Conservation (phyloP, 2,888 invertebrate genomes). For the Autographa gamma region DNA sequence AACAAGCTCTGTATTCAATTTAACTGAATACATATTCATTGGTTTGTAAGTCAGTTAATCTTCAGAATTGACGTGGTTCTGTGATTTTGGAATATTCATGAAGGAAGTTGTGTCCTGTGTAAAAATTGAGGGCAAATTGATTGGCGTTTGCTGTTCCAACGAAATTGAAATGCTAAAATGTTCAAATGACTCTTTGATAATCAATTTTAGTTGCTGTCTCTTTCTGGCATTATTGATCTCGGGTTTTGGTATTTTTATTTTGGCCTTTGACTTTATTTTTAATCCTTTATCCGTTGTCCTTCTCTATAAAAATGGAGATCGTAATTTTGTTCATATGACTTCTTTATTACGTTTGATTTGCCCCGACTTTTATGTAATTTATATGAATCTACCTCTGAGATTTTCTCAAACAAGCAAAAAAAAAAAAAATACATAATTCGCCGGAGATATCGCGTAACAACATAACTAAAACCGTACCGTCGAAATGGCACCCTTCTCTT, state of each 20-base stretch:
- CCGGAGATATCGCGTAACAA: no score
- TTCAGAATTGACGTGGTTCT: conserved; percentile 28
- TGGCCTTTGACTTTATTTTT: no score
- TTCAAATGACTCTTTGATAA: not conserved
- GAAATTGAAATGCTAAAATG: not conserved
- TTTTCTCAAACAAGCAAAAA: no score
- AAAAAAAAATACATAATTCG: no score
- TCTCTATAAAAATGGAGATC: no score
- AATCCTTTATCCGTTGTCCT: no score
- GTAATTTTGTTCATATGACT: no score
- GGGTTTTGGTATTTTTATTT: not conserved
- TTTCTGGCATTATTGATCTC: not conserved
- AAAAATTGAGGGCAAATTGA: conserved; percentile 19
- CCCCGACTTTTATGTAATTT: no score
- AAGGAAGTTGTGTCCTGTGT: conserved; percentile 15
- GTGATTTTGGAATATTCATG: conserved; percentile 36
- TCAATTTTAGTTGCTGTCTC: not conserved
- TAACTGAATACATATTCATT: conserved; percentile 43
- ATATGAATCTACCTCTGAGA: no score
- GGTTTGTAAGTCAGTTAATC: conserved; percentile 39
- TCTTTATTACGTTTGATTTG: no score
- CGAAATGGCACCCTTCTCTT: no score
- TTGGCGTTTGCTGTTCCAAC: conserved; percentile 5
- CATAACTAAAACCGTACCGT: no score
- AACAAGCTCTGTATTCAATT: conserved; percentile 39